Conservation (phyloP, 2,888 invertebrate species). For the Andrena haemorrhoa region DNA sequence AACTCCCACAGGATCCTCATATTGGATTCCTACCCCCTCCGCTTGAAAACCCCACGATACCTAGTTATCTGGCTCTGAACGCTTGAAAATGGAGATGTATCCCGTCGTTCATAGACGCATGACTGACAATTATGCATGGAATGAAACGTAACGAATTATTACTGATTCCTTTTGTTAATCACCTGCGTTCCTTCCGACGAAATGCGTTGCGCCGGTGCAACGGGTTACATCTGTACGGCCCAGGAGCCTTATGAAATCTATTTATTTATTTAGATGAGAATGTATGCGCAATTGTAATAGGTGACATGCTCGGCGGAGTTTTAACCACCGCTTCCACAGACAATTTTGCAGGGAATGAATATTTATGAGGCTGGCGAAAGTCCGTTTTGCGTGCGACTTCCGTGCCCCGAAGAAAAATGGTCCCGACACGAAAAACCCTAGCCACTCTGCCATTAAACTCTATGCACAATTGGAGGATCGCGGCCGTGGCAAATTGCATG, state of each 20-base stretch:
- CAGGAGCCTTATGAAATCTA: neutral
- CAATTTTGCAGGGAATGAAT: slow-evolving; percentile 43
- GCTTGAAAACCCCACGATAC: slow-evolving; percentile 52
- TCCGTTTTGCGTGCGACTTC: slow-evolving; percentile 51
- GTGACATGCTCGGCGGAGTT: slow-evolving; percentile 31
- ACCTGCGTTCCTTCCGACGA: neutral
- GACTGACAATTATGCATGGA: slow-evolving; percentile 22
- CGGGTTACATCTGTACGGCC: too few species aligned
- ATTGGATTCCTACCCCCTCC: slow-evolving; percentile 64
- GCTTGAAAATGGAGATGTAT: slow-evolving; percentile 58
- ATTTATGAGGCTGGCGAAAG: slow-evolving; percentile 50
- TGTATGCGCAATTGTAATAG: slow-evolving; percentile 37
- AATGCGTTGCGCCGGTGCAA: neutral
- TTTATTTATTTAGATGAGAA: neutral
- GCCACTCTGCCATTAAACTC: slow-evolving; percentile 28
- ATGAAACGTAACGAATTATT: slow-evolving; percentile 21
- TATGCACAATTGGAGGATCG: slow-evolving; percentile 28
- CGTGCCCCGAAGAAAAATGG: slow-evolving; percentile 36
- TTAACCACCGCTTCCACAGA: slow-evolving; percentile 34
- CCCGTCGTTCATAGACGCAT: slow-evolving; percentile 31
- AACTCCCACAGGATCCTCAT: slow-evolving; percentile 62
- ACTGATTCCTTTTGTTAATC: slow-evolving; percentile 10
- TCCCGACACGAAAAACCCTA: slow-evolving; percentile 20
- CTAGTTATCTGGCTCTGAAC: slow-evolving; percentile 47
- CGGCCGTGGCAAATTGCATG: slow-evolving; percentile 23